Evolutionary conservation across 1,140 invertebrate genomes (phyloP), one percentile per base, ranked within the genome.

Genomic region (Brachionus asplanchnoidis): DNA sequence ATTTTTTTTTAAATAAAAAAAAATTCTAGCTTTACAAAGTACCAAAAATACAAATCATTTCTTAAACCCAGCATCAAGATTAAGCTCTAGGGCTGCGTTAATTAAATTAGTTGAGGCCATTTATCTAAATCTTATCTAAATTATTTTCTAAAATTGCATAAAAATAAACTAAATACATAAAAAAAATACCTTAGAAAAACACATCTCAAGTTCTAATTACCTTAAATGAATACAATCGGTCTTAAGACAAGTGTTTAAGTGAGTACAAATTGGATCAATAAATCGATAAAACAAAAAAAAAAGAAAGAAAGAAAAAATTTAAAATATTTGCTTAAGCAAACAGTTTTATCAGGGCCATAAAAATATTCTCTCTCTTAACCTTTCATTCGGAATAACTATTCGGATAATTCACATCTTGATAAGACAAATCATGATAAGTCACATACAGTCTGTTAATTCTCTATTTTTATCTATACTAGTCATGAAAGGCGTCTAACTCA

Each of bases 391-490:
- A 60, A 60, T 60, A 17, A 20, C 20, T 60, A 60, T 60, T 60
- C 53, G 53, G 53, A 60, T 60, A 60, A 60, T 60, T 60, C 53
- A 60, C 53, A 60, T 60, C 53, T 60, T 20, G 53, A 60, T 60
- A 60, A 73, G 68, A 73, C 68, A 42, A 42, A 42, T 73, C 28
- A 73, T 73, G 68, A 73, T 73, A 73, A 73, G 68, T 73, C 68
- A 73, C 68, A 73, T 73, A 73, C 40, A 73, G 68, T 73, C 68
- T 73, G 36, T 11, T 68, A 68, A 68, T 68, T 68, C n/a, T 68
- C 40, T 73, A 73, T 73, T 40, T 40, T 8, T n/a, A 9, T 17
- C 42, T 40, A 36, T 32, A 36, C 66, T 32, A 32, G 66, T 68
- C 66, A 68, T 68, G 66, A 68, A 32, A 68, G 53, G 53, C 53